Evolutionary conservation across 2,113 vertebrate species (phyloP).

Genomic region (Grammomys surdaster): DNA sequence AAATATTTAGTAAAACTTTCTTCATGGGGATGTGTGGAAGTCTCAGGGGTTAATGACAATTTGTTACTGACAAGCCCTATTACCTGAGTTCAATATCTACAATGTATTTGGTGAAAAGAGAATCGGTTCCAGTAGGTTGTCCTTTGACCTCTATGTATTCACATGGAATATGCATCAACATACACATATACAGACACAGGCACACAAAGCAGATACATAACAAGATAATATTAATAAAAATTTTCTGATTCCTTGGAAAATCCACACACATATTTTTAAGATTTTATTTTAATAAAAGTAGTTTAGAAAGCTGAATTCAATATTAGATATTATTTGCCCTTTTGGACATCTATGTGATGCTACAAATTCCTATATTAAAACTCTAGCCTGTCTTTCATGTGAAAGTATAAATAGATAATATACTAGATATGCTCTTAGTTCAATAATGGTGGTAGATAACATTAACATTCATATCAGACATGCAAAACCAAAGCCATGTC

Average conservation of each 20-base stretch:
- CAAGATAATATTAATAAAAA: not conserved
- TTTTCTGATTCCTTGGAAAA: not conserved
- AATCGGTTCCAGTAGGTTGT: not conserved
- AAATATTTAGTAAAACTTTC: conserved; percentile 6
- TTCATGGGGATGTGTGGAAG: too few species aligned
- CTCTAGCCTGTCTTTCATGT: not conserved
- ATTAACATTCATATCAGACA: not conserved
- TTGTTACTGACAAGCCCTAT: too few species aligned
- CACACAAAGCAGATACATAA: not conserved
- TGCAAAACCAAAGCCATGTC: not conserved
- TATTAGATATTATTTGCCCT: not conserved
- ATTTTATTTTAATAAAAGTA: not conserved
- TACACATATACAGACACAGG: not conserved
- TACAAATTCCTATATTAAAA: not conserved
- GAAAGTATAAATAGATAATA: not conserved
- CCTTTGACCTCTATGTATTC: not conserved
- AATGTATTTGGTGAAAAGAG: not conserved
- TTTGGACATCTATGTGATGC: not conserved
- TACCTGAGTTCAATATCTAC: not conserved
- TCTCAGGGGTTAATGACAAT: not conserved
- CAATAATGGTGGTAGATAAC: not conserved
- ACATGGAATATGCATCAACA: not conserved
- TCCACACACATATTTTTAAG: not conserved
- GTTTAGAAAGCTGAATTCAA: not conserved
- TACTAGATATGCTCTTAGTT: not conserved